These are phyloP conservation scores for Leptinotarsa lineolata DNA, from an alignment of 1,140 invertebrate genomes.

Conservation along the genomic window DNA sequence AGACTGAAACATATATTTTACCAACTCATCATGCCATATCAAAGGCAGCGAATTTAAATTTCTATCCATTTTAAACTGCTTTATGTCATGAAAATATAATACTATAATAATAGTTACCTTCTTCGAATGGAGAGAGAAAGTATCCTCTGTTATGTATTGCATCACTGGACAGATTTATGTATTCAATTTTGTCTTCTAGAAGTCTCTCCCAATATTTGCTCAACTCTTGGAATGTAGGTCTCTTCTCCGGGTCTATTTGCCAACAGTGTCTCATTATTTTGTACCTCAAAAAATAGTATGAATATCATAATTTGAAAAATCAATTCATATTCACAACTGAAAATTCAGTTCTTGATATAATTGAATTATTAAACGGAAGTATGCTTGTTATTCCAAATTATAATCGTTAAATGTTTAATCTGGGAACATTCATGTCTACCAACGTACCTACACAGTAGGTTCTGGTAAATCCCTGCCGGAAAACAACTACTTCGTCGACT, in stretches of 20 bases:
- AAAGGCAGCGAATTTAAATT: background rate
- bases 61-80: background rate
- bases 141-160: conserved; percentile 67
- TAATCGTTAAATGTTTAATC: no score
- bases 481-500: no score
- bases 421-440: no score
- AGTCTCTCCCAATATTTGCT: conserved; percentile 67
- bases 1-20: no score
- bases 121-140: conserved; percentile 51
- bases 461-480: no score
- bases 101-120: conserved; percentile 11
- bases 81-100: background rate
- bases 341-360: no score
- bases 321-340: no score
- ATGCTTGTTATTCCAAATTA: no score
- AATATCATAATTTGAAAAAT: no score
- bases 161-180: conserved; percentile 67
- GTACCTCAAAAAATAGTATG: conserved; percentile 62
- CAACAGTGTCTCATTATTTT: conserved; percentile 82
- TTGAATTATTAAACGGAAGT: no score
- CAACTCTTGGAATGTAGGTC: conserved; percentile 77
- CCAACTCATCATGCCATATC: no score
- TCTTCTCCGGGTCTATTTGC: conserved; percentile 70
- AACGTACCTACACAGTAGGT: no score
- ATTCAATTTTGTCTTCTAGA: conserved; percentile 73